Conservation (phyloP, 2,888 invertebrate genomes). For the Rhingia campestris region DNA sequence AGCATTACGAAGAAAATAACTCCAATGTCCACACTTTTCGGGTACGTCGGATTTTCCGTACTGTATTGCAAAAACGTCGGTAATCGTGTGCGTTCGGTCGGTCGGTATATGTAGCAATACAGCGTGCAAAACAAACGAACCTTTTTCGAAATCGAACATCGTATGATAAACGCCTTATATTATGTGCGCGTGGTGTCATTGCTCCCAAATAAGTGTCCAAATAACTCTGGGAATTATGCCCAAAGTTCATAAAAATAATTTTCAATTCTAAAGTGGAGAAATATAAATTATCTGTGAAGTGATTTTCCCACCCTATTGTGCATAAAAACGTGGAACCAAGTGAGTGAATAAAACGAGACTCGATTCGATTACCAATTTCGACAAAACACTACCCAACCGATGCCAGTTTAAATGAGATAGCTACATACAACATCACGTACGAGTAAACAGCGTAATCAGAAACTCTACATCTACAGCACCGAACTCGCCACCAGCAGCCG, state of each 20-base stretch:
- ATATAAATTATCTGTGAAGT: neutral
- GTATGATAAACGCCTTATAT: constrained; percentile 61
- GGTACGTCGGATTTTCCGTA: neutral
- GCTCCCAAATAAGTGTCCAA: constrained; percentile 8
- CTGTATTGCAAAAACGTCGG: constrained; percentile 32
- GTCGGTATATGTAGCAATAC: constrained; percentile 25
- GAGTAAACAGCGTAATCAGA: constrained; percentile 47
- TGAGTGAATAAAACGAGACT: constrained; percentile 52
- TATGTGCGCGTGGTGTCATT: constrained; percentile 57
- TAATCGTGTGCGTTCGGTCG: constrained; percentile 3
- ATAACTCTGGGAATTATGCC: neutral
- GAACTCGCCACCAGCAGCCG: constrained; percentile 54
- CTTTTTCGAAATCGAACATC: constrained; percentile 59
- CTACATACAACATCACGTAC: constrained; percentile 27
- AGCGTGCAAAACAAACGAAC: constrained; percentile 44
- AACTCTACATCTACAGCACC: constrained; percentile 21
- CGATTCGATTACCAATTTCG: constrained; percentile 35
- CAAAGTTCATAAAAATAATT: neutral
- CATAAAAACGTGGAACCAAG: constrained; percentile 66
- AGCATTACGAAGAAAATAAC: neutral
- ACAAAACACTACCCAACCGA: constrained; percentile 50
- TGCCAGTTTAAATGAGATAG: constrained; percentile 21
- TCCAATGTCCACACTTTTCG: neutral
- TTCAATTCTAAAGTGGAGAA: neutral
- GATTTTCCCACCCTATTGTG: neutral